phyloP scores from a whole-genome alignment of 1,140 invertebrate genomes.

The Papilio glaucus region DNA sequence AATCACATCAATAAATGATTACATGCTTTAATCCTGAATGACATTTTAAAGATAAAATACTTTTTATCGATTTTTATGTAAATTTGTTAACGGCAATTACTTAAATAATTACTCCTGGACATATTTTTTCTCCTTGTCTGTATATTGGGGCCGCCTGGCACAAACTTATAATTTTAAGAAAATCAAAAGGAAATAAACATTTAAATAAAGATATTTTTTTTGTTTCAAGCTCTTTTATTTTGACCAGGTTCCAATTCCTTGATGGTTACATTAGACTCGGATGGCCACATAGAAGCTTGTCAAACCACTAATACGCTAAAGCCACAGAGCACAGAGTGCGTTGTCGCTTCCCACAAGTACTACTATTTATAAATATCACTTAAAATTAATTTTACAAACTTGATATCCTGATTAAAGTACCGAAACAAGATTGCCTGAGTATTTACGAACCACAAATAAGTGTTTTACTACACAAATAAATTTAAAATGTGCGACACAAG shows the following conservation, averaged over 20 bases:
- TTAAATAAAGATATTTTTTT: constrained; percentile 43
- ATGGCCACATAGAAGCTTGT: constrained; percentile 36
- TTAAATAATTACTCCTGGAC: neutral
- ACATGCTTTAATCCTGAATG: neutral
- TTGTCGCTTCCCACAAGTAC: constrained; percentile 26
- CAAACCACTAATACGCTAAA: constrained; percentile 36
- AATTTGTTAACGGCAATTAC: neutral
- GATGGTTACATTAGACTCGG: neutral
- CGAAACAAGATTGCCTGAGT: constrained; percentile 43
- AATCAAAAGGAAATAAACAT: constrained; percentile 32
- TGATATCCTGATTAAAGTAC: constrained; percentile 35
- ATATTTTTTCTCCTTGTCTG: too few species aligned
- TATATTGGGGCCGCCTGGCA: neutral
- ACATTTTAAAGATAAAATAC: neutral
- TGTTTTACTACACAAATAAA: constrained; percentile 63
- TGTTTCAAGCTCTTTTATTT: constrained; percentile 73
- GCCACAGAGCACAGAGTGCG: constrained; percentile 24
- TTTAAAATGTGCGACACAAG: constrained; percentile 75
- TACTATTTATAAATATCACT: constrained; percentile 38
- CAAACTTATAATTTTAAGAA: neutral
- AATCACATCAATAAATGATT: neutral
- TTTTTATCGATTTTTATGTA: neutral
- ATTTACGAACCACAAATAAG: constrained; percentile 65
- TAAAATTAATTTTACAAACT: constrained; percentile 30
- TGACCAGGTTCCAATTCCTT: constrained; percentile 55